Base-by-base conservation (phyloP, 64 coral and sea anemone species). In the Pocillopora verrucosa region DNA sequence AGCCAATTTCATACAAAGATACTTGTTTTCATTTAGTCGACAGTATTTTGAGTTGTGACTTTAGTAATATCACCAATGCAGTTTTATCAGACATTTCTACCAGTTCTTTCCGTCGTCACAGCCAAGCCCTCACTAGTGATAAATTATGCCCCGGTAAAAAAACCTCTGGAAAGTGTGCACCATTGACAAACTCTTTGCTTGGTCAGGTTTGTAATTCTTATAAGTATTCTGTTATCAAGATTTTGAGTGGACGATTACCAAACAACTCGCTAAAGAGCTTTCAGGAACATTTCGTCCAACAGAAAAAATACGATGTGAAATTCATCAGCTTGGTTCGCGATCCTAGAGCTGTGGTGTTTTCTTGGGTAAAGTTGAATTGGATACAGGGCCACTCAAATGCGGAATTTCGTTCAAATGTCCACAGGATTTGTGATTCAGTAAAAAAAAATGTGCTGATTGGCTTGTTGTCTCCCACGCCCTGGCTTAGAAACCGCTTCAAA, bases 401-500 rank as follows among this genome's bases (percentile, higher is more conserved):
- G 2, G 37, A 62, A 19, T 83, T 83, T 67, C 15, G 16, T 83
- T 11, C 5, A 22, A 67, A 67, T 20, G 61, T 83, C 20, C 34
- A 11, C 6, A 83, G 36, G 17, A 65, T 83, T 83, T 83, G 80
- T 67, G 36, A 83, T 67, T 62, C 61, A 14, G 13, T 67, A 45
- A 16, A 67, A 34, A 34, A 68, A 34, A 83, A 83, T 83, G 1
- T 83, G n/a, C 34, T 61, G 10, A 20, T 64, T 67, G 80, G 35
- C 13, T 41, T 67, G 61, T 22, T 83, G 19, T 67, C 34, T 68
- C 36, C 80, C 19, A 61, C 80, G 9, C 35, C 61, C 1, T 83
- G 61, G 80, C 80, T 69, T 10, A 83, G 45, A 36, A 45, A 83
- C n/a, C 80, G 61, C 34, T 83, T 83, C 45, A 37, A 45, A 45